These are phyloP conservation scores for Cartodere bifasciata DNA, from an alignment of 2,888 invertebrate species.

Conservation along the genomic window DNA sequence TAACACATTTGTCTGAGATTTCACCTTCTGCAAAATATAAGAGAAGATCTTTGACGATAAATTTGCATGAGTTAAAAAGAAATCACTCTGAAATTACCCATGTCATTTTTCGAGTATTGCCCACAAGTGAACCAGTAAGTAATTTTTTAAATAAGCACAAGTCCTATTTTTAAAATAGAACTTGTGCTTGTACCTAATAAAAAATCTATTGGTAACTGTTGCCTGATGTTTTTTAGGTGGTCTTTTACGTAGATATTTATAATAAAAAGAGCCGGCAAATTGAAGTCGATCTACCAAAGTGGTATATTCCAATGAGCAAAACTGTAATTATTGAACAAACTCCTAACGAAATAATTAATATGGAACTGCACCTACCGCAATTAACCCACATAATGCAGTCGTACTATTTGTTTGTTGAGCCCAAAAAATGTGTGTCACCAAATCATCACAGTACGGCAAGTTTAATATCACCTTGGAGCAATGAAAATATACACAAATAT, in stretches of 20 bases:
- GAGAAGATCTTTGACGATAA: constrained; percentile 40
- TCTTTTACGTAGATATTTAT: constrained; percentile 51
- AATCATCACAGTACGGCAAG: constrained; percentile 46
- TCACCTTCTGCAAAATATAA: constrained; percentile 38
- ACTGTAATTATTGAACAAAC: constrained; percentile 41
- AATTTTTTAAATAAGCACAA: constrained; percentile 4
- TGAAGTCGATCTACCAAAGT: constrained; percentile 24
- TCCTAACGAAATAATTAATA: constrained; percentile 43
- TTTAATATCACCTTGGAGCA: constrained; percentile 53
- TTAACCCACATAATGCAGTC: constrained; percentile 48
- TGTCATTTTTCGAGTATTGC: constrained; percentile 53
- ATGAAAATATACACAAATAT: constrained; percentile 45
- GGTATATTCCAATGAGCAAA: constrained; percentile 25
- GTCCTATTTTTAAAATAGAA: not conserved
- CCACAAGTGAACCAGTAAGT: constrained; percentile 46
- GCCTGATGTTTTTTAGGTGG: constrained; percentile 40
- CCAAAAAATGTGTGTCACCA: constrained; percentile 35
- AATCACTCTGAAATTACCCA: constrained; percentile 48
- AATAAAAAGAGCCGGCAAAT: constrained; percentile 33
- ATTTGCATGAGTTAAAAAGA: constrained; percentile 47
- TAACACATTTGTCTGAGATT: constrained; percentile 44
- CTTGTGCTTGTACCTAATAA: no score
- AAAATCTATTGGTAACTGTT: no score
- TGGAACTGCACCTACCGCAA: constrained; percentile 45
- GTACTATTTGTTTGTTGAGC: constrained; percentile 45